Base-by-base conservation (phyloP, 2,797 vertebrate species). In the Podargus strigoides region DNA sequence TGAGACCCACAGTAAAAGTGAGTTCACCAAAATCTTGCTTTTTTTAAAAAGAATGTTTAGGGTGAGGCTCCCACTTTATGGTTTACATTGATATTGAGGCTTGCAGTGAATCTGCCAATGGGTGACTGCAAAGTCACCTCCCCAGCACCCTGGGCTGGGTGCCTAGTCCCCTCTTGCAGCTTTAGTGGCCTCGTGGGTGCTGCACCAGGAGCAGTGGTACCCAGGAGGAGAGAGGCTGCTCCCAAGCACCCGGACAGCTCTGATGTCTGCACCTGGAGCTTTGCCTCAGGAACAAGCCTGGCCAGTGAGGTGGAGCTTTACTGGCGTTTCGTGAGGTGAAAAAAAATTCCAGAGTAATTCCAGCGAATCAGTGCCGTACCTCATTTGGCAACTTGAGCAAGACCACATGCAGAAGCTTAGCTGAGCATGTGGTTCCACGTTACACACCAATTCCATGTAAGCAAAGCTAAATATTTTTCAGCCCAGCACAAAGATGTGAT, bases 311-410 rank as follows among this genome's bases (percentile, higher is more conserved):
- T 85, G 69, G 80, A 49, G 79, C 44, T 74, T 79, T 36, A 27
- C 39, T 75, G 32, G 16, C 6, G 0, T 80, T 89, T 67, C 39
- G 12, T 11, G 47, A 63, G 42, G 50, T 75, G 58, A 46, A 36
- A 23, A 74, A 75, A 24, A 74, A 55, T 60, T 60, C 37, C 42
- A 42, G 44, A 76, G 75, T 36, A 59, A 66, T 63, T 86, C 74
- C 77, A 75, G 58, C 3, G 18, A 37, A 11, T 56, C 55, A 18
- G 26, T 0, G 0, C 49, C 42, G 42, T 11, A 16, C 4, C 3
- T 83, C 23, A 5, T 30, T 50, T 79, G 90, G 85, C 46, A 44
- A 12, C 56, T 44, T 47, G 20, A 81, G 66, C 73, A 21, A 15
- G 58, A 42, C 44, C 73, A 30, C 22, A 1, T 20, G 85, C 64